Percentiles rank a stretch among this genome's conserved stretches.
These are phyloP conservation scores for Bovichtus diacanthus DNA, from an alignment of 2,797 vertebrate species.

Conservation along the genomic window DNA sequence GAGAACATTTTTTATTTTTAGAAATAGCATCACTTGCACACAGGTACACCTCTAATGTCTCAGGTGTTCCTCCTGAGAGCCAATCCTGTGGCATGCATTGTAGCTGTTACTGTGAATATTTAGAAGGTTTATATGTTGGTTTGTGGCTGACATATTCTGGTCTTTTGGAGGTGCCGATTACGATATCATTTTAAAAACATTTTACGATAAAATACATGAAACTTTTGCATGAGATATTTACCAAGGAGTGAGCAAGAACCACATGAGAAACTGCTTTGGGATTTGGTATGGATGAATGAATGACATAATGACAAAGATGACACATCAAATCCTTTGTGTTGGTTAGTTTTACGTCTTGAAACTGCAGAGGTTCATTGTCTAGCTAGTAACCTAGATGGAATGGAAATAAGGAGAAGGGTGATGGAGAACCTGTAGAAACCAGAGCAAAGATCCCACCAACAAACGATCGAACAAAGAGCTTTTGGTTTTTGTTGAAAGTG, in stretches of 20 bases:
- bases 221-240: neutral
- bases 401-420: neutral
- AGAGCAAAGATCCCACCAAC: neutral
- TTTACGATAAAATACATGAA: neutral
- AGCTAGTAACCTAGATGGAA: neutral
- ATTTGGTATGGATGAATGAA: neutral
- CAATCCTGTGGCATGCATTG: neutral
- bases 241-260: neutral
- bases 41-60: neutral
- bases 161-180: neutral
- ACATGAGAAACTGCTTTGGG: too few relatives aligned
- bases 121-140: neutral
- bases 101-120: neutral
- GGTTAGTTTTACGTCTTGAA: neutral
- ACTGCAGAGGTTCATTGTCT: neutral
- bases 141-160: neutral
- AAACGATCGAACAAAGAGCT: neutral
- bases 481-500: neutral
- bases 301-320: too few relatives aligned
- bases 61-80: neutral
- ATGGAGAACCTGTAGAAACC: neutral
- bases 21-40: conserved; percentile 5
- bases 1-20: conserved; percentile 6
- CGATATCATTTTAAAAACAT: neutral
- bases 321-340: neutral